Percentiles rank a stretch among this genome's conserved stretches.
These are phyloP conservation scores for Agrochola macilenta DNA, from an alignment of 2,888 invertebrate species.

Conservation along the genomic window DNA sequence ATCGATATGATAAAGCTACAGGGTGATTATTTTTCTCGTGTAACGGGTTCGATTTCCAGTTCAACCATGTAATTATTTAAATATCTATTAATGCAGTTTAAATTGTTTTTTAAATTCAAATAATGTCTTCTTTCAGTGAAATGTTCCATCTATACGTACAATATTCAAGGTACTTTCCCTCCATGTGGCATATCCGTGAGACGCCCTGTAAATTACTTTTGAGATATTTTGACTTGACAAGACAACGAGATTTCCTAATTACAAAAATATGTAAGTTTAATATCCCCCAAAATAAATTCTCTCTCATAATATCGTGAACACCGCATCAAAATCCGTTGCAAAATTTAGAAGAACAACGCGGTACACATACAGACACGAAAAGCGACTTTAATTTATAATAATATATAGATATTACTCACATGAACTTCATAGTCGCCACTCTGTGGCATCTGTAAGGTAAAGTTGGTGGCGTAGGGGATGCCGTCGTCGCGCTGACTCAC, in stretches of 20 bases:
- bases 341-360: not conserved
- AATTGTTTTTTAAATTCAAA: too few relatives aligned
- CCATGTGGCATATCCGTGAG: too few relatives aligned
- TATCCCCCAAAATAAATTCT: not conserved
- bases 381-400: not conserved
- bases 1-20: too few relatives aligned
- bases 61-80: too few relatives aligned
- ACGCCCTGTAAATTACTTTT: too few relatives aligned
- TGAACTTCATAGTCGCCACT: constrained; percentile 74
- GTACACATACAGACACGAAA: not conserved
- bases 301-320: not conserved
- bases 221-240: not conserved
- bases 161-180: too few relatives aligned
- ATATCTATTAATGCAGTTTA: too few relatives aligned
- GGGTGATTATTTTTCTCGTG: too few relatives aligned
- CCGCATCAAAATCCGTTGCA: not conserved
- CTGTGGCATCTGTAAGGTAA: constrained; percentile 74
- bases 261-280: not conserved
- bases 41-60: too few relatives aligned
- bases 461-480: constrained; percentile 74
- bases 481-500: constrained; percentile 85
- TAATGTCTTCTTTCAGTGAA: too few relatives aligned
- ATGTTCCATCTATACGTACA: too few relatives aligned
- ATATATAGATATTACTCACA: constrained; percentile 66
- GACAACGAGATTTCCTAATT: not conserved